Percentiles rank a stretch among this genome's conserved stretches.
These are phyloP conservation scores for Anguilla anguilla DNA, from an alignment of 2,797 vertebrate genomes.

Conservation along the genomic window DNA sequence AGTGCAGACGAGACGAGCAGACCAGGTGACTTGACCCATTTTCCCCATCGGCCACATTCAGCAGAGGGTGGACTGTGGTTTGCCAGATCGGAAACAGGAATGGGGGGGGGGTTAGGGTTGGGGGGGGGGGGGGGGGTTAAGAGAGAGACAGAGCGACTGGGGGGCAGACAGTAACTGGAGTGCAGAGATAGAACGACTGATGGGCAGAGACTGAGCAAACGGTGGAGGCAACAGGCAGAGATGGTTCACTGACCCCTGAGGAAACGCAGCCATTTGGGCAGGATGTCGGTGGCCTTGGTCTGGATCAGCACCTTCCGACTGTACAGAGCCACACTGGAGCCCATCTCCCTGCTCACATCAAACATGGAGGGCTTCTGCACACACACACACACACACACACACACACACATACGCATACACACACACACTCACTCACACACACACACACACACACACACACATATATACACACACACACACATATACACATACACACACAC, in stretches of 20 bases:
- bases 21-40: neutral
- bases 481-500: slow-evolving; percentile 36
- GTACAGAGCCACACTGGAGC: slow-evolving; percentile 87
- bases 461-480: slow-evolving; percentile 44
- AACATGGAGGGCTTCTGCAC: slow-evolving; percentile 93
- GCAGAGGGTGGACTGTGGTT: neutral
- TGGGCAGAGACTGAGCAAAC: too few relatives aligned
- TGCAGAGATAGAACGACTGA: neutral
- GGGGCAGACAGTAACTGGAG: neutral
- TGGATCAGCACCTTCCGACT: slow-evolving; percentile 96
- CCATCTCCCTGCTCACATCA: slow-evolving; percentile 93
- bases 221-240: neutral
- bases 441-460: neutral
- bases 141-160: neutral
- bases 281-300: slow-evolving; percentile 89
- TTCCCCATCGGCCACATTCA: neutral
- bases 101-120: neutral
- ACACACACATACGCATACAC: too few relatives aligned
- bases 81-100: neutral
- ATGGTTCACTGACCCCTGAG: slow-evolving; percentile 75
- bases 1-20: neutral
- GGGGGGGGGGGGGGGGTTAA: neutral
- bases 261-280: slow-evolving; percentile 96
- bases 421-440: too few relatives aligned
- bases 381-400: slow-evolving; percentile 27